Base-by-base conservation (phyloP, 2,113 vertebrate genomes). In the Smithornis capensis region DNA sequence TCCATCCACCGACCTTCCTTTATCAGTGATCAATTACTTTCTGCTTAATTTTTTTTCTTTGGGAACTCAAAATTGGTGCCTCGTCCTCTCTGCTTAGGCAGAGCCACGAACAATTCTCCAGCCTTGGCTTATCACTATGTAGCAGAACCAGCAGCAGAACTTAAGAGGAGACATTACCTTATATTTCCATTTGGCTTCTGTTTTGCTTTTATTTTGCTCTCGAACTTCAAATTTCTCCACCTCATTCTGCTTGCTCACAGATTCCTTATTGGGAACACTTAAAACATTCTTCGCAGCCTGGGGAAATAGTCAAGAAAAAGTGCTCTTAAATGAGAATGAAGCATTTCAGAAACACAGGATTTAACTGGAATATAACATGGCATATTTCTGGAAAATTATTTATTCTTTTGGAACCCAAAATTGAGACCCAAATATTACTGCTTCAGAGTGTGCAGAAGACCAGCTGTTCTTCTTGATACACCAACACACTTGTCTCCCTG, bases 111-210 rank as follows among this genome's bases (percentile, higher is more conserved):
- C 28, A 38, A 21, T 81, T 81, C 68, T 84, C 71, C 16, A 45
- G 42, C 59, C 45, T 35, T 44, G 9, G 22, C 19, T 70, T 53
- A 38, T 38, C 35, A 25, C 47, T 45, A 5, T 4, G 31, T 73
- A 82, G 82, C 65, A 92, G 49, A 77, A 84, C 24, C 71, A 89
- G 65, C 77, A 53, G 65, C 55, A 65, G 29, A 88, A 87, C 86
- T 59, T 68, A 59, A 71, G 40, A 84, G 47, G 12, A 65, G 79
- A 16, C 18, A 92, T 96, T 97, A 99, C 99, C 99, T 99, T 99
- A n/a, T 99, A 99, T 95, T 99, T 99, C 99, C 99, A 99, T 89
- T 99, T 99, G 50, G 99, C 99, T 98, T 99, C 99, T 0, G 99
- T 99, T 98, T 99, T 99, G 97, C 98, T 99, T 98, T 99, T 99